phyloP scores from a whole-genome alignment of 2,888 invertebrate species.

The Rhamphomyia laevipes region DNA sequence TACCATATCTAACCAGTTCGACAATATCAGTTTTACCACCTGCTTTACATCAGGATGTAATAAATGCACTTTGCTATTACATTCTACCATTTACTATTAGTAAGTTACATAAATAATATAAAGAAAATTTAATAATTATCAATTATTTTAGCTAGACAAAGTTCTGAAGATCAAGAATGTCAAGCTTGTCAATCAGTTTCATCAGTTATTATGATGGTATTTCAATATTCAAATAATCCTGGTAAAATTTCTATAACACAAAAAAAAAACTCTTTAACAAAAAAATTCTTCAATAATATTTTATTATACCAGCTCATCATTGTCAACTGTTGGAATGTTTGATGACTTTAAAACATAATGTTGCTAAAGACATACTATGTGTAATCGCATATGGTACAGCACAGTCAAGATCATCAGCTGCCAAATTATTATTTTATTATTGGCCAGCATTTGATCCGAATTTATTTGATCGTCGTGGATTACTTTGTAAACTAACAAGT shows the following conservation, averaged over 20 bases:
- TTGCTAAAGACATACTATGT: constrained; percentile 85
- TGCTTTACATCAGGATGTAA: constrained; percentile 84
- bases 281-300: background rate
- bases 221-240: constrained; percentile 89
- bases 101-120: constrained; percentile 40
- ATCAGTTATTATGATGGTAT: constrained; percentile 93
- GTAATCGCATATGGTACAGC: constrained; percentile 96
- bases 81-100: constrained; percentile 92
- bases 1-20: constrained; percentile 89
- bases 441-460: constrained; percentile 97
- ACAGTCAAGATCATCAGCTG: constrained; percentile 86
- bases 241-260: constrained; percentile 40
- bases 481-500: constrained; percentile 82
- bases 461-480: constrained; percentile 77
- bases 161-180: constrained; percentile 59
- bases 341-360: constrained; percentile 84
- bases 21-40: constrained; percentile 86
- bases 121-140: background rate
- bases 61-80: constrained; percentile 89
- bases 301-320: constrained; percentile 63
- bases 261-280: background rate
- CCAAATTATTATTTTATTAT: constrained; percentile 94
- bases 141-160: constrained; percentile 48
- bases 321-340: constrained; percentile 92
- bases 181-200: constrained; percentile 78